Evolutionary conservation across 2,797 vertebrate species (phyloP).

Genomic region (Smutsia temminckii): DNA sequence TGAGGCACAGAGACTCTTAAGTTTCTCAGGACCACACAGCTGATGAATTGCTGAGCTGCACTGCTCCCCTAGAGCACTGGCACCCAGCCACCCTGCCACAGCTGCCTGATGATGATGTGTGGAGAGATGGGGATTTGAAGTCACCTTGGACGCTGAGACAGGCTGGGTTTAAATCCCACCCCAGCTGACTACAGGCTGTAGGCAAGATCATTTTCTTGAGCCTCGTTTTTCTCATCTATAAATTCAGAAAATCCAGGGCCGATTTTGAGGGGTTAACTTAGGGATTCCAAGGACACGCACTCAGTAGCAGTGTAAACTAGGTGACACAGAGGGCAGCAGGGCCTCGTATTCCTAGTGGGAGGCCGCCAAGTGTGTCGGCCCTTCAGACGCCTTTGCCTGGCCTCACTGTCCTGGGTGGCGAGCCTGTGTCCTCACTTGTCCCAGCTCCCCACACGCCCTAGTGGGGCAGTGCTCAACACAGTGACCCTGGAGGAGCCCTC

Average conservation of each 20-base stretch:
- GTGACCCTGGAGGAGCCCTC: not conserved
- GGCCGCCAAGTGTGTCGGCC: accelerated
- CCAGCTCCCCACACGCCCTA: accelerated
- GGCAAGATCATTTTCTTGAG: no score
- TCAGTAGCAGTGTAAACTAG: accelerated
- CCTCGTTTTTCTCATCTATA: not conserved
- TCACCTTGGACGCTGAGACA: not conserved
- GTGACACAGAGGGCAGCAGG: accelerated
- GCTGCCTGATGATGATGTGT: accelerated
- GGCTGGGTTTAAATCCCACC: not conserved
- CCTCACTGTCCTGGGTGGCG: no score
- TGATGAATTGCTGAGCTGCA: not conserved
- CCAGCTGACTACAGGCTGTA: no score
- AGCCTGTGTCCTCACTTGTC: no score
- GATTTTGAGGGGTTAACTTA: not conserved
- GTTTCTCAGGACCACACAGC: not conserved
- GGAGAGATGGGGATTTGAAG: not conserved
- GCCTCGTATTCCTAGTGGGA: not conserved
- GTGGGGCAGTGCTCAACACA: not conserved
- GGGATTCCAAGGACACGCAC: not conserved
- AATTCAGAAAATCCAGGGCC: not conserved
- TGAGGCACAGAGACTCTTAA: not conserved
- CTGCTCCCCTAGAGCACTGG: not conserved
- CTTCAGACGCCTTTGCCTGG: not conserved
- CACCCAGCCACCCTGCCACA: no score